Evolutionary conservation across 2,113 vertebrate genomes (phyloP).

Genomic region (Tupaia chinensis): DNA sequence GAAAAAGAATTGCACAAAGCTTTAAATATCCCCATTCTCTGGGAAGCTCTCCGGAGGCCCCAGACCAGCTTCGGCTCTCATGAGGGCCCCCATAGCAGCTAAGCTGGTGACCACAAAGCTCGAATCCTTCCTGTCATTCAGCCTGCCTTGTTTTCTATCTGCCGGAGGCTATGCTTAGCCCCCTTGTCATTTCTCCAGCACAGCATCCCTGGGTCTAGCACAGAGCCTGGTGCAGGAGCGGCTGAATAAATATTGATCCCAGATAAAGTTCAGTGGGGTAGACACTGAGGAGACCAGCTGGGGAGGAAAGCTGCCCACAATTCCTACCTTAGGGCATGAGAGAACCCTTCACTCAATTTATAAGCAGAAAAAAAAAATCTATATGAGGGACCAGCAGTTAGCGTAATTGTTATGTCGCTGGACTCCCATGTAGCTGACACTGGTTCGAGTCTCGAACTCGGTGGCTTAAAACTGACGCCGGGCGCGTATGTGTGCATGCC

Average conservation of each 20-base stretch:
- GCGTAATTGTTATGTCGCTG: no score
- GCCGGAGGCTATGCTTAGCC: background rate
- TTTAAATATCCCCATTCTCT: background rate
- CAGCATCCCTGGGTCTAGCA: background rate
- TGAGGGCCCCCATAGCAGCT: background rate
- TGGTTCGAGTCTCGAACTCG: no score
- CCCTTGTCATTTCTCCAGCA: background rate
- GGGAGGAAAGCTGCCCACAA: background rate
- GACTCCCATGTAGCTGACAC: no score
- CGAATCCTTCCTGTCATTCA: background rate
- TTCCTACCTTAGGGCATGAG: background rate
- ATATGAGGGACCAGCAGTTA: no score
- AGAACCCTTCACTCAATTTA: background rate
- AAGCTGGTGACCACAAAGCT: background rate
- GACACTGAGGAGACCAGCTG: background rate
- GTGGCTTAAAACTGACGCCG: no score
- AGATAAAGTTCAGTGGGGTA: background rate
- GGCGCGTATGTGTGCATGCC: no score
- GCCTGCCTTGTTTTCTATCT: background rate
- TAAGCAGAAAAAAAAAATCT: background rate
- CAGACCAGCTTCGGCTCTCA: background rate
- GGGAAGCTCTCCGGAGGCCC: background rate
- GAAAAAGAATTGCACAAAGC: background rate
- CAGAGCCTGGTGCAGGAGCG: background rate
- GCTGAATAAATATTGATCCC: constrained; percentile 2